A percentile compares a stretch with the other conserved stretches of the same genome.
Conservation (phyloP, 2,113 vertebrate species). For the Bubo scandiacus region DNA sequence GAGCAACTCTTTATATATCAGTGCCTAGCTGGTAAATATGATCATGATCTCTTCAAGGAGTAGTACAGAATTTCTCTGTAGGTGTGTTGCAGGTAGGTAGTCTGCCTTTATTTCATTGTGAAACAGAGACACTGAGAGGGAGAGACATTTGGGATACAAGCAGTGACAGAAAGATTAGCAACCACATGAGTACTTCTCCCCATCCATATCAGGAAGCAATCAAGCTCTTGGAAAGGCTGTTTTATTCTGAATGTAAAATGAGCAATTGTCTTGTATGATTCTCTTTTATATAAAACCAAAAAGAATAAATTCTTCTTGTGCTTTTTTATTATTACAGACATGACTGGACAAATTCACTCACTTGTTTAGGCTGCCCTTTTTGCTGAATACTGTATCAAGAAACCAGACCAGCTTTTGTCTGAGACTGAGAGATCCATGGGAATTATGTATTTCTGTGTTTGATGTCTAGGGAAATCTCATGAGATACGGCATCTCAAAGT, state of each 20-base stretch:
- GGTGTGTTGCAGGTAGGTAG: background rate
- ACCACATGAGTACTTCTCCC: background rate
- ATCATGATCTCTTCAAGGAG: background rate
- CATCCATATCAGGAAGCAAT: background rate
- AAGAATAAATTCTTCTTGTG: background rate
- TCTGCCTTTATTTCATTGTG: background rate
- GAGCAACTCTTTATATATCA: background rate
- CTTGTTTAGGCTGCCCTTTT: background rate
- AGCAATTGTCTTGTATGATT: background rate
- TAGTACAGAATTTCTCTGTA: background rate
- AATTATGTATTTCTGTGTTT: background rate
- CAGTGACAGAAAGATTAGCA: background rate
- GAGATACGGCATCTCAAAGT: background rate
- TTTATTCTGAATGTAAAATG: slow-evolving; percentile 6
- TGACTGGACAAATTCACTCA: background rate
- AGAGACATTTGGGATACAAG: background rate
- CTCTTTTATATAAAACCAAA: background rate
- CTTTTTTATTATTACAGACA: background rate
- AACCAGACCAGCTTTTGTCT: background rate
- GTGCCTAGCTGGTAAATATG: background rate
- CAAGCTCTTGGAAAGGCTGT: background rate
- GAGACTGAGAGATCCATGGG: background rate
- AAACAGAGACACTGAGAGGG: background rate
- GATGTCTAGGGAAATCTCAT: background rate
- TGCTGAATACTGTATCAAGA: background rate